Evolutionary conservation across 2,888 invertebrate genomes (phyloP), one percentile per base, ranked within the genome.

Genomic region (Xestobium rufovillosum): DNA sequence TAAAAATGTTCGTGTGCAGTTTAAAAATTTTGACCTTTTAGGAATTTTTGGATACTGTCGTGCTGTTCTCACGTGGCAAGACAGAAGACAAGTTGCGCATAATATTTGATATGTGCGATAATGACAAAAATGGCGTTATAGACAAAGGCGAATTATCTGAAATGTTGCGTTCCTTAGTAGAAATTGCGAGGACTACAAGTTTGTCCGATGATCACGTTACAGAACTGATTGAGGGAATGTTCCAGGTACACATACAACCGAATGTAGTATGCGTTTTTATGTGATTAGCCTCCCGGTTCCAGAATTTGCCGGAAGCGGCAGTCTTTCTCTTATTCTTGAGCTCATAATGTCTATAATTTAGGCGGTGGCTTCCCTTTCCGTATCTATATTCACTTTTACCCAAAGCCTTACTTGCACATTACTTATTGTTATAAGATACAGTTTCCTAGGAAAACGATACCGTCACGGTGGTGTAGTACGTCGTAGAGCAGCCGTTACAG

Each of bases 81-180:
- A 91, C 91, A 1, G 92, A 92, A 52, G 91, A 92, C 57, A 94
- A 94, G 56, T 68, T 95, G 19, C 74, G 92, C 3, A 92, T 95
- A 17, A 90, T 96, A 47, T 95, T 95, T 59, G 91, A 95, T 62
- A 95, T 96, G 95, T 95, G 95, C 55, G 95, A 95, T 59, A 88
- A 91, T 52, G 90, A 95, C 59, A 78, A 89, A 10, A 91, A 91
- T 53, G 91, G 94, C 0, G 88, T 90, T 1, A 95, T 95, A 39
- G 92, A 94, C 57, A 92, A 94, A 56, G 83, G 80, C 2, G 94
- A 95, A 59, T 70, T 96, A 12, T 90, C 88, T 13, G 91, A 92
- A 62, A 92, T 96, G 87, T 69, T 96, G 56, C 72, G 91, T 12
- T 92, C 92, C 0, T 66, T 94, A 15, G 92, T 94, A 0, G 92